phyloP scores from a whole-genome alignment of 2,888 invertebrate genomes.

The Imbricaverruca yamaguchii region DNA sequence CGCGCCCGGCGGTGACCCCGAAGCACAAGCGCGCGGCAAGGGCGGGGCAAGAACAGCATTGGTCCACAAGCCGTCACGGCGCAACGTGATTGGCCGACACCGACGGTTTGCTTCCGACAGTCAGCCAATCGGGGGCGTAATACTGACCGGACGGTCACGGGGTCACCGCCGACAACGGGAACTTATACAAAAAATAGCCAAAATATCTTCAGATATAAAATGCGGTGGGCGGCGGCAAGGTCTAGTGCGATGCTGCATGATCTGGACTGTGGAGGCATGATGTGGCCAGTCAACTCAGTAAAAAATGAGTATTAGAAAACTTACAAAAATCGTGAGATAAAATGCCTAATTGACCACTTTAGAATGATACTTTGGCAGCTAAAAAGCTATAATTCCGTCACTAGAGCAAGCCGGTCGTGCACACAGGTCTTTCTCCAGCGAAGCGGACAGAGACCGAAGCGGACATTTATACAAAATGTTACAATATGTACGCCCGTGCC shows the following conservation, averaged over 20 bases:
- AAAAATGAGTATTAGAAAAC: slow-evolving; percentile 16
- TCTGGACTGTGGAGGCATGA: too few species aligned
- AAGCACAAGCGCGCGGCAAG: background rate
- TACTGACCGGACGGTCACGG: background rate
- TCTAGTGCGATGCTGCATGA: too few species aligned
- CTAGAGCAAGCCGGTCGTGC: too few species aligned
- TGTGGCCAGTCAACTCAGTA: background rate
- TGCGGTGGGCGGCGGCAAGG: background rate
- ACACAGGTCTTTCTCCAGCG: too few species aligned
- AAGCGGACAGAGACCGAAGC: background rate
- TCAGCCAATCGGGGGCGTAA: background rate
- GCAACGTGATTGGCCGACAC: background rate
- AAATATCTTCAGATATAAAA: slow-evolving; percentile 9
- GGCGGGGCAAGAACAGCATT: slow-evolving; percentile 7
- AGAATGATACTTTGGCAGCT: slow-evolving; percentile 11
- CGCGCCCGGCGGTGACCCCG: background rate
- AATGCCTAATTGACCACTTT: background rate
- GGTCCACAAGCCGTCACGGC: slow-evolving; percentile 6
- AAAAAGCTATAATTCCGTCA: background rate
- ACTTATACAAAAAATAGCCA: slow-evolving; percentile 15
- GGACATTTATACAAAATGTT: slow-evolving; percentile 17
- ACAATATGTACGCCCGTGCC: background rate
- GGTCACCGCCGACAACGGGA: background rate
- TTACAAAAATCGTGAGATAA: slow-evolving; percentile 9
- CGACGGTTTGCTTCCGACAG: background rate